Evolutionary conservation across 1,140 invertebrate genomes (phyloP).

Genomic region (Brachionus sp.): DNA sequence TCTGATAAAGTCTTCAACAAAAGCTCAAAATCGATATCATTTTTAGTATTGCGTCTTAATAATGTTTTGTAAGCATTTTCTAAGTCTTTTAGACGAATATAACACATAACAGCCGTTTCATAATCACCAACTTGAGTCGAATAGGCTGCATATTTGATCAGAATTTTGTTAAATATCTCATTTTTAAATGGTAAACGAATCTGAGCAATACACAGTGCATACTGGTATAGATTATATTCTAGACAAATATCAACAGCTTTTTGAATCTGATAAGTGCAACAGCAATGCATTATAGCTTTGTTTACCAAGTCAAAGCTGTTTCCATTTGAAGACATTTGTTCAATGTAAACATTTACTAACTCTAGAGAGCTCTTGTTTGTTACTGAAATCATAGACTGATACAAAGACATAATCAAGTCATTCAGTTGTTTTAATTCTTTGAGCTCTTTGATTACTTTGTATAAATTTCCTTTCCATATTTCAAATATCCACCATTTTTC

Average conservation of each 20-base stretch:
- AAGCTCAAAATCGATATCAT: neutral
- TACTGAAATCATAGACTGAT: neutral
- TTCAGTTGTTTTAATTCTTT: neutral
- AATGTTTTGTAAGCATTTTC: constrained; percentile 41
- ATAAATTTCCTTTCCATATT: constrained; percentile 39
- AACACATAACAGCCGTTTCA: constrained; percentile 29
- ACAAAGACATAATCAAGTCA: constrained; percentile 11
- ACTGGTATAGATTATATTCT: neutral
- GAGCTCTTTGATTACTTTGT: constrained; percentile 7
- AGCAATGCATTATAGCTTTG: constrained; percentile 19
- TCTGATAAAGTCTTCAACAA: neutral
- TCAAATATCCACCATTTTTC: constrained; percentile 45
- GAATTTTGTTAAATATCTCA: neutral
- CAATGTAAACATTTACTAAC: constrained; percentile 16
- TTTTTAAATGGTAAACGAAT: neutral
- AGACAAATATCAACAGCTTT: constrained; percentile 21
- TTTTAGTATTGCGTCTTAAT: constrained; percentile 16
- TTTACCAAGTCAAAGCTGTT: neutral
- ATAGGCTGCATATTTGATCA: neutral
- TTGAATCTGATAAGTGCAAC: neutral
- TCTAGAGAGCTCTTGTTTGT: neutral
- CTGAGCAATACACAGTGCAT: constrained; percentile 28
- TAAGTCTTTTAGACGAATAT: neutral
- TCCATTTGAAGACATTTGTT: neutral
- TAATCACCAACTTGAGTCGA: constrained; percentile 40